Conservation (phyloP, 2,797 vertebrate genomes). For the Intellagama lesueurii region DNA sequence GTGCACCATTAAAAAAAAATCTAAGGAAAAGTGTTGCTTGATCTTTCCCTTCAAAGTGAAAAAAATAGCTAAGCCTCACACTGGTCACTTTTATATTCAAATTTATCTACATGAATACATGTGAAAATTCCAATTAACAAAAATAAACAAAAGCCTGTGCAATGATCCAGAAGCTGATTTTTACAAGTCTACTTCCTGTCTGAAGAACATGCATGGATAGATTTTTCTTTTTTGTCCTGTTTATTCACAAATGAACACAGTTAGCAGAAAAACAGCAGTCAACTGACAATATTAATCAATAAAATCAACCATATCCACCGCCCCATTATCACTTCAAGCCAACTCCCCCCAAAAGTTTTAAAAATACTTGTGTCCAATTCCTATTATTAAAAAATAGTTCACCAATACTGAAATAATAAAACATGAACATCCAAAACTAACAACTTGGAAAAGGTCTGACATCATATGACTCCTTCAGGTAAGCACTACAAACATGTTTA, state of each 20-base stretch:
- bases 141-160: background rate
- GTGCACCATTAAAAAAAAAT: too few relatives aligned
- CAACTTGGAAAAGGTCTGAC: background rate
- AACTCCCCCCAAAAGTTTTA: background rate
- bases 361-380: background rate
- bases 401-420: background rate
- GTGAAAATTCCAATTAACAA: background rate
- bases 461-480: background rate
- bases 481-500: background rate
- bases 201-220: too few relatives aligned
- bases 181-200: too few relatives aligned
- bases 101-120: background rate
- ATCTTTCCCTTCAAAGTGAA: background rate
- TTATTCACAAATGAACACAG: background rate
- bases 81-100: background rate
- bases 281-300: background rate
- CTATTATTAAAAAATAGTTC: background rate
- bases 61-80: background rate
- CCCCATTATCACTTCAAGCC: background rate
- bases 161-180: too few relatives aligned
- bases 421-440: background rate
- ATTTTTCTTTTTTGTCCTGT: background rate
- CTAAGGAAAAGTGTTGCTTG: too few relatives aligned
- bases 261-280: background rate
- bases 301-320: background rate